These are phyloP conservation scores for Pangasius mekongensis DNA, from an alignment of 2,797 vertebrate species.

Conservation along the genomic window DNA sequence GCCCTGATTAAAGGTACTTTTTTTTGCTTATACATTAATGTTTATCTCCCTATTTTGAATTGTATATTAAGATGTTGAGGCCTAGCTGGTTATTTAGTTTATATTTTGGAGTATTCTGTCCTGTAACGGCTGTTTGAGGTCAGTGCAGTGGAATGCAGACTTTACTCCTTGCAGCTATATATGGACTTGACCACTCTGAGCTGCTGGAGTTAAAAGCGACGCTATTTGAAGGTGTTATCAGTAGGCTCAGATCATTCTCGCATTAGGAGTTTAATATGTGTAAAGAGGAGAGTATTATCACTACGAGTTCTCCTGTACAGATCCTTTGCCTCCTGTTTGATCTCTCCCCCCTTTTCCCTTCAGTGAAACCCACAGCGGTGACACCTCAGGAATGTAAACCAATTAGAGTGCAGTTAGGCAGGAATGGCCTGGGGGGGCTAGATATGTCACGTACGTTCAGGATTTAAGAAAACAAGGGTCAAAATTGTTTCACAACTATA, in stretches of 20 bases:
- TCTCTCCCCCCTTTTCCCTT: slow-evolving; percentile 14
- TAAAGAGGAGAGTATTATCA: not conserved
- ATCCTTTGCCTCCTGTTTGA: not conserved
- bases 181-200: slow-evolving; percentile 33
- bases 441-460: slow-evolving; percentile 15
- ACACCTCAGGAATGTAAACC: slow-evolving; percentile 48
- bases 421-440: not conserved
- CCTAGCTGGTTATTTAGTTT: not conserved
- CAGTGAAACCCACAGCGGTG: not conserved
- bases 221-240: not conserved
- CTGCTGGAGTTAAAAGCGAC: slow-evolving; percentile 11
- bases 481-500: not conserved
- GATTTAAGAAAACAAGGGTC: not conserved
- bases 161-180: slow-evolving; percentile 44
- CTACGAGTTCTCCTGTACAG: not conserved
- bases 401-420: slow-evolving; percentile 54
- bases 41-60: too few species aligned
- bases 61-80: too few species aligned
- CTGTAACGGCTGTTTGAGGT: not conserved
- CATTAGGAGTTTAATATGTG: slow-evolving; percentile 27
- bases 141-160: slow-evolving; percentile 38
- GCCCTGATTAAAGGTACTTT: slow-evolving; percentile 90
- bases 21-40: not conserved
- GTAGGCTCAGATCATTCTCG: not conserved
- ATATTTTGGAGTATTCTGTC: not conserved